Evolutionary conservation across 37 sponge, comb jelly and placozoan genomes (phyloP), one percentile per base, ranked within the genome.

Genomic region (Bolinopsis microptera): DNA sequence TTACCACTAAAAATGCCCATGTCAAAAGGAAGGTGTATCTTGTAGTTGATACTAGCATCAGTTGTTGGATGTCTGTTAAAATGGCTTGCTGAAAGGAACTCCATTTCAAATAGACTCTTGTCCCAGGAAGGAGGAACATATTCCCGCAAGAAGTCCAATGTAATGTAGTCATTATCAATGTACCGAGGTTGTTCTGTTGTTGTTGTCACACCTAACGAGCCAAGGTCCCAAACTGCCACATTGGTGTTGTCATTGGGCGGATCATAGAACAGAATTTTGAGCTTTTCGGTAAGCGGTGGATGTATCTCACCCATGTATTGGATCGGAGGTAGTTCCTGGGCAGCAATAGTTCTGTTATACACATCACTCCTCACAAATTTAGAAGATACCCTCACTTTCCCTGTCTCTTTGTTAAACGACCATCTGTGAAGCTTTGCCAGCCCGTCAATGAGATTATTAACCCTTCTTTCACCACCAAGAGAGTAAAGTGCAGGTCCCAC

Each of bases 21-120:
- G 61, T 86, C 90, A 13, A 33, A 26, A 41, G 90, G 90, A 27
- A 86, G 38, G 2, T 39, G 48, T 24, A 86, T 41, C 48, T 86
- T 86, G 35, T 86, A 86, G 48, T 86, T 86, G 61, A 86, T 86
- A 40, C 90, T 86, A 40, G 38, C 90, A 38, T 48, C 90, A 16
- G 61, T 27, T 3, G 61, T 27, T 3, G 90, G 90, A 41, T 86
- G 90, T 86, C 90, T 39, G 30, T 28, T 22, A 86, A 86, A 86
- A 26, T 86, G 90, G 35, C 90, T 86, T n/a, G 90, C 90, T 40
- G 90, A 86, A 0, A 86, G 24, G 3, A 41, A 24, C 35, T 86
- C 90, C n/a, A n/a, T 40, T 26, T 41, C 90, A 86, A 86, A 86
- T 16, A 24, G 9, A n/a, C 61, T 30, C 1, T 24, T 41, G 31